phyloP scores from a whole-genome alignment of 1,140 invertebrate species.

The Centruroides sculpturatus region DNA sequence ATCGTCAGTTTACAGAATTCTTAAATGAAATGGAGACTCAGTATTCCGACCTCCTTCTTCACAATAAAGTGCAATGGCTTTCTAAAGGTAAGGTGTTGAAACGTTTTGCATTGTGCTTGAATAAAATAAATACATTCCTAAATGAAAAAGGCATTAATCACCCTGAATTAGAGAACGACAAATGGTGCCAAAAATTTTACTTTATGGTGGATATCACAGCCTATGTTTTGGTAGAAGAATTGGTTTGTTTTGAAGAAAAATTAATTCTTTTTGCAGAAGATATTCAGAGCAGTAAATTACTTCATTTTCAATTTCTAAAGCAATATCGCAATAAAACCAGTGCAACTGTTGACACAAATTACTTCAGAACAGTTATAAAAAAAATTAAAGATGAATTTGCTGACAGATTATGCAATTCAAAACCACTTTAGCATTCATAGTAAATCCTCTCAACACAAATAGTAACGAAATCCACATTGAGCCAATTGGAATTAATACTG shows the following conservation, averaged over 20 bases:
- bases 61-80: slow-evolving; percentile 22
- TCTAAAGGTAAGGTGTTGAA: no score
- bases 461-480: no score
- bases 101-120: slow-evolving; percentile 17
- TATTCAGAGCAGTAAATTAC: not conserved
- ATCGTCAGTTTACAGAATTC: slow-evolving; percentile 25
- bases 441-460: no score
- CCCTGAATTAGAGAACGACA: not conserved
- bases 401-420: no score
- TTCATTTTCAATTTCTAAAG: not conserved
- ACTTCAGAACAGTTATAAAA: no score
- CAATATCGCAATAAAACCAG: not conserved
- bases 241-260: not conserved
- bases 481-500: no score
- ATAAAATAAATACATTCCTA: slow-evolving; percentile 19
- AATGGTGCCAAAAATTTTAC: not conserved
- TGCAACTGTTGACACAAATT: not conserved
- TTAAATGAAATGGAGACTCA: slow-evolving; percentile 22
- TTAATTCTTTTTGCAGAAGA: not conserved
- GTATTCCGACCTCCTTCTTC: slow-evolving; percentile 22
- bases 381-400: no score
- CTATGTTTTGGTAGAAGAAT: no score
- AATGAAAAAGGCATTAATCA: slow-evolving; percentile 15
- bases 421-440: no score
- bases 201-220: no score